Evolutionary conservation across 2,113 vertebrate species (phyloP).

Genomic region (Nestor notabilis): DNA sequence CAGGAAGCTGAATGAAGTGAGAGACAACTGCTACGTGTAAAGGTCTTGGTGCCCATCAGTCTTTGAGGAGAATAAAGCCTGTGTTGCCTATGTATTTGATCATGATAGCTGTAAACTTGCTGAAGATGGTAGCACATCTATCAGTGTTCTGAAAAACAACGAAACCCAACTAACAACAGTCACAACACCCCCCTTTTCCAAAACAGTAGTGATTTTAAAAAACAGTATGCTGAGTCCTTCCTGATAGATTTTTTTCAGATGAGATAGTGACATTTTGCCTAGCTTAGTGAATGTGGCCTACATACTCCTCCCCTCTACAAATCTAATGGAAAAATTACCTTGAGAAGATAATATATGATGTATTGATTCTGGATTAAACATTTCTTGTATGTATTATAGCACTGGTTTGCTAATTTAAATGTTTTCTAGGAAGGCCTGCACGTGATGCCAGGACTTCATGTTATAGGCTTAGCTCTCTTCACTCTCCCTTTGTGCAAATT

Average conservation of each 20-base stretch:
- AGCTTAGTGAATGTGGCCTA: background rate
- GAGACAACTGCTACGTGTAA: background rate
- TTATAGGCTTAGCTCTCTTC: background rate
- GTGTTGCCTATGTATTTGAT: background rate
- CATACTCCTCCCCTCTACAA: background rate
- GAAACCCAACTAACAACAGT: background rate
- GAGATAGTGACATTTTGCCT: background rate
- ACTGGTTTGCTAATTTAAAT: background rate
- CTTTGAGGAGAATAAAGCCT: background rate
- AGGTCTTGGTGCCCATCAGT: background rate
- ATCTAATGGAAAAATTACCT: background rate
- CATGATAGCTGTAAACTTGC: background rate
- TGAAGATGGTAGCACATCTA: background rate
- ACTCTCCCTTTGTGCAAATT: background rate
- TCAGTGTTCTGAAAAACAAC: background rate
- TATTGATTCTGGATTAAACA: background rate
- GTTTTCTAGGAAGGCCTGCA: background rate
- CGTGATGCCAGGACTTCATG: background rate
- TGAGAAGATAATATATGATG: background rate
- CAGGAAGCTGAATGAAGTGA: background rate
- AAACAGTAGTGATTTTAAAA: background rate
- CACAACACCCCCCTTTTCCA: accelerated
- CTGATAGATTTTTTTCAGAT: background rate
- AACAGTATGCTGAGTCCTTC: background rate
- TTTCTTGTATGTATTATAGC: background rate